Conservation (phyloP, 2,888 invertebrate genomes). For the Xestoiulus laeticollis region DNA sequence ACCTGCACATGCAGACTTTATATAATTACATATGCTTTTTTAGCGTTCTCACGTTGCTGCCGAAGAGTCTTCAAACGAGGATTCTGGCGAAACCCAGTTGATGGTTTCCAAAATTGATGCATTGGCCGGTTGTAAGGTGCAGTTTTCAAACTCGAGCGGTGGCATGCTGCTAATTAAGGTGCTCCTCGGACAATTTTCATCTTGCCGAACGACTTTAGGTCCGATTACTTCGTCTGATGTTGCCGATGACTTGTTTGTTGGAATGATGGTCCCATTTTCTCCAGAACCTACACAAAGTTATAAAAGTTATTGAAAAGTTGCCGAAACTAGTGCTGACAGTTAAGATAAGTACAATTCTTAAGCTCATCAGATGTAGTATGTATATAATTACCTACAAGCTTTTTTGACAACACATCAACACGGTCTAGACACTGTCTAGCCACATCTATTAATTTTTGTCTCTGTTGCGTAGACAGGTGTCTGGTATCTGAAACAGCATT, state of each 20-base stretch:
- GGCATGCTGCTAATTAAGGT: not conserved
- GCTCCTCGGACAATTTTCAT: not conserved
- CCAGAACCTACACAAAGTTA: not conserved
- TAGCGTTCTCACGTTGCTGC: not conserved
- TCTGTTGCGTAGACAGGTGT: constrained; percentile 44
- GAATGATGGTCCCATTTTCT: not conserved
- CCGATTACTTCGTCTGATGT: not conserved
- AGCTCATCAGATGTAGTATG: not conserved
- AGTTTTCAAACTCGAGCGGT: not conserved
- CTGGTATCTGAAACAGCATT: not conserved
- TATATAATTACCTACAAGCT: constrained; percentile 38
- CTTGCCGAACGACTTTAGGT: not conserved
- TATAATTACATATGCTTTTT: not conserved
- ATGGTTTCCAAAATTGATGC: constrained; percentile 47
- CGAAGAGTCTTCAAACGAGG: not conserved
- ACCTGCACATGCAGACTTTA: not conserved
- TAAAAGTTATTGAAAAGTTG: not conserved
- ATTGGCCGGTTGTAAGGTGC: not conserved
- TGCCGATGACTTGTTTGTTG: not conserved
- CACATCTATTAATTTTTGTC: constrained; percentile 49
- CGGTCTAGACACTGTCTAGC: constrained; percentile 54
- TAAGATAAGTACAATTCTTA: no score
- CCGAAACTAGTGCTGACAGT: no score
- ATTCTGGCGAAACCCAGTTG: constrained; percentile 47
- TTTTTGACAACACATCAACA: constrained; percentile 46